These are phyloP conservation scores for Chinchilla lanigera DNA, from an alignment of 2,113 vertebrate genomes.

Conservation along the genomic window DNA sequence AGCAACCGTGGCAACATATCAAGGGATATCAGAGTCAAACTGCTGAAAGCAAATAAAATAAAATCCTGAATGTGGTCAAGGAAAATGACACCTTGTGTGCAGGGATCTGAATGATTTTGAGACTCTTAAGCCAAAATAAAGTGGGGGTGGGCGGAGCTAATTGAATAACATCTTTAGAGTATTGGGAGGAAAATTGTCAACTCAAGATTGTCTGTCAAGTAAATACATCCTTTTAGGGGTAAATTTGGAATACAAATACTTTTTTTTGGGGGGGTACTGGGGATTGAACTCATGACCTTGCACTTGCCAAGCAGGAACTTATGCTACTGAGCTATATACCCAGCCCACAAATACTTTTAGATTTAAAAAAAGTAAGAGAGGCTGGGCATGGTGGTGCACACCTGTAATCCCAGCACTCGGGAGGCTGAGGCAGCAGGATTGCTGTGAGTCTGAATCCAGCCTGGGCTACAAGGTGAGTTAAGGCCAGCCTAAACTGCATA, in stretches of 20 bases:
- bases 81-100: not conserved
- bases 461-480: too few species aligned
- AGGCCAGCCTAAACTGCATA: too few species aligned
- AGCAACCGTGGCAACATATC: not conserved
- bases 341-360: slow-evolving; percentile 11
- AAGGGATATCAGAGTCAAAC: not conserved
- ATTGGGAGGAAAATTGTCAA: too few species aligned
- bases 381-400: too few species aligned
- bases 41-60: not conserved
- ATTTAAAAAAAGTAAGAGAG: not conserved
- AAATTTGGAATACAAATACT: slow-evolving; percentile 29
- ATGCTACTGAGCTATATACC: too few species aligned
- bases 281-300: too few species aligned
- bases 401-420: too few species aligned
- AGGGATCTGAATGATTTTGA: not conserved
- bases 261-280: too few species aligned
- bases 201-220: not conserved
- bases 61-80: not conserved
- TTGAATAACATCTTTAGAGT: not conserved
- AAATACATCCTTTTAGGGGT: not conserved
- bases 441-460: too few species aligned
- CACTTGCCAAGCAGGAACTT: too few species aligned
- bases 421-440: too few species aligned
- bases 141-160: not conserved
- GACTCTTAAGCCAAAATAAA: not conserved